phyloP scores from a whole-genome alignment of 1,140 invertebrate genomes.

The Drosophila azteca region DNA sequence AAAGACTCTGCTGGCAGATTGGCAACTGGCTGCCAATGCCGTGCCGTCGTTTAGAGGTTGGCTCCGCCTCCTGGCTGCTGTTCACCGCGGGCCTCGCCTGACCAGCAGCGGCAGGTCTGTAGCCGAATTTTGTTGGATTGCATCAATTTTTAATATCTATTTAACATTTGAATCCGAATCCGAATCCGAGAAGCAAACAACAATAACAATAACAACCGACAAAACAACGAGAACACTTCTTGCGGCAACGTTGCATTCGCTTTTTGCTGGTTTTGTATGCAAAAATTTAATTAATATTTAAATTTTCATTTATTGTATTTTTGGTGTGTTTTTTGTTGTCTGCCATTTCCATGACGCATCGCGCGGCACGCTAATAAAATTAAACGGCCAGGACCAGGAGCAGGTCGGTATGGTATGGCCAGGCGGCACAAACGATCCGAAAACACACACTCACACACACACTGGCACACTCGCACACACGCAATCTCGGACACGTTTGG shows the following conservation, averaged over 20 bases:
- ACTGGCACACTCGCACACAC: slow-evolving; percentile 27
- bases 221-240: background rate
- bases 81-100: too few relatives aligned
- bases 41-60: too few relatives aligned
- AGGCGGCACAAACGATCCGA: slow-evolving; percentile 15
- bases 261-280: slow-evolving; percentile 40
- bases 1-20: background rate
- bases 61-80: slow-evolving; percentile 15
- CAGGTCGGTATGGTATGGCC: slow-evolving; percentile 1
- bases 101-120: slow-evolving; percentile 4
- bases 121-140: slow-evolving; percentile 10
- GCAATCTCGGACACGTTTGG: slow-evolving; percentile 25
- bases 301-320: slow-evolving; percentile 80
- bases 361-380: slow-evolving; percentile 68
- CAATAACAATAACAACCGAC: slow-evolving; percentile 4
- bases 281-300: slow-evolving; percentile 73
- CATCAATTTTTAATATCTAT: slow-evolving; percentile 76
- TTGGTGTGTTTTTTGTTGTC: slow-evolving; percentile 18
- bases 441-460: slow-evolving; percentile 4
- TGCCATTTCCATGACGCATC: slow-evolving; percentile 50
- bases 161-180: slow-evolving; percentile 70
- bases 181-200: slow-evolving; percentile 4
- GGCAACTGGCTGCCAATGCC: background rate
- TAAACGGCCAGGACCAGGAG: slow-evolving; percentile 45
- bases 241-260: slow-evolving; percentile 22